These are phyloP conservation scores for Cephus runcator DNA, from an alignment of 2,888 invertebrate species.

Conservation along the genomic window DNA sequence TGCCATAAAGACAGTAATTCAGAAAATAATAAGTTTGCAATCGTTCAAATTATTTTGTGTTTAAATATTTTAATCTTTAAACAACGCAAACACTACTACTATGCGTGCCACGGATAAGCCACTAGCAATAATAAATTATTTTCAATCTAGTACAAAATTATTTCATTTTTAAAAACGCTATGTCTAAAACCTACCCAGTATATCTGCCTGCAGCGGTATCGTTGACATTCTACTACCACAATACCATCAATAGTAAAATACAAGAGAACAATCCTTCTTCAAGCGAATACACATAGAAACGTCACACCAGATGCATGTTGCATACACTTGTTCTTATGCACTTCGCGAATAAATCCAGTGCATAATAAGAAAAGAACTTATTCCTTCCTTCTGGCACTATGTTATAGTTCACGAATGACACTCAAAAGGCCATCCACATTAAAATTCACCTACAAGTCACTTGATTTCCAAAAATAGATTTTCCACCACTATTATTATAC, in stretches of 20 bases:
- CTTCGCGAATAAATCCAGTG: not conserved
- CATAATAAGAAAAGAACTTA: not conserved
- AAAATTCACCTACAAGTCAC: no score
- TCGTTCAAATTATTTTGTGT: not conserved
- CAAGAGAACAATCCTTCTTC: not conserved
- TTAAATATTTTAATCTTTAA: not conserved
- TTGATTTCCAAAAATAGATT: not conserved
- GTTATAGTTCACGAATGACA: not conserved
- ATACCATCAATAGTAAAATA: not conserved
- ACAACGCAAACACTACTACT: not conserved
- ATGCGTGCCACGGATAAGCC: not conserved
- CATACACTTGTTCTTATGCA: not conserved
- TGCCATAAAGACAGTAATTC: not conserved
- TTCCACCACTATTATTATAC: not conserved
- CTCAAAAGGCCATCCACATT: not conserved
- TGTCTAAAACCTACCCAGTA: slow-evolving; percentile 35
- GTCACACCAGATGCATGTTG: not conserved
- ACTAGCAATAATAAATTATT: not conserved
- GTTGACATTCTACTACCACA: slow-evolving; percentile 38
- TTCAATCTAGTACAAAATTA: not conserved
- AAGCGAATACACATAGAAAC: not conserved
- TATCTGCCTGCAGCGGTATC: slow-evolving; percentile 44
- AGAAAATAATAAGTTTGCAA: not conserved
- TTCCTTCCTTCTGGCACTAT: not conserved
- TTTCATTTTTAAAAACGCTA: not conserved